phyloP scores from a whole-genome alignment of 2,888 invertebrate species.

The Branchipolynoe longqiensis region DNA sequence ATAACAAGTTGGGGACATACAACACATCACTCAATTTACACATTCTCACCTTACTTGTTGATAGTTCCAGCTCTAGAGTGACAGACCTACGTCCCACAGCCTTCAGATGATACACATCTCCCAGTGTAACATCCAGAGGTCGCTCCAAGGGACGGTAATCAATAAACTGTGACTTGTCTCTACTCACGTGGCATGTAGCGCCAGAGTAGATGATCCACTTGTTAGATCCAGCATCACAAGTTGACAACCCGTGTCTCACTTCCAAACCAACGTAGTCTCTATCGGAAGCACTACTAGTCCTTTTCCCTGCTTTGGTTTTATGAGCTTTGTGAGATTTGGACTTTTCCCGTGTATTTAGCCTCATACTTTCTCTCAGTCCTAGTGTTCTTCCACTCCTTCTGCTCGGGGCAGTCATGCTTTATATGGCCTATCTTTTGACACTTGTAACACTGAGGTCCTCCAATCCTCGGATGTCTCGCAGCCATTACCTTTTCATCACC shows the following conservation, averaged over 20 bases:
- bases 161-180: no score
- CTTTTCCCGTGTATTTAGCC: neutral
- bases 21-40: constrained; percentile 47
- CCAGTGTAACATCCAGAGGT: constrained; percentile 34
- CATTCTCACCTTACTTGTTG: neutral
- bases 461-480: neutral
- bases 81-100: constrained; percentile 47
- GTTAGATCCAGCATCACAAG: neutral
- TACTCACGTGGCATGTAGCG: constrained; percentile 56
- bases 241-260: constrained; percentile 47
- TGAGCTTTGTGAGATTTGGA: constrained; percentile 27
- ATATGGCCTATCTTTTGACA: constrained; percentile 50
- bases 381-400: neutral
- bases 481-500: neutral
- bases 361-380: constrained; percentile 24
- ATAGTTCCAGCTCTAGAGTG: neutral
- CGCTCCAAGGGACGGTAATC: constrained; percentile 3
- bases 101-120: constrained; percentile 43
- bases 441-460: constrained; percentile 26
- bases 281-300: constrained; percentile 10
- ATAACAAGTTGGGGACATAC: constrained; percentile 37
- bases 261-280: constrained; percentile 35
- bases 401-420: constrained; percentile 17
- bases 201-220: constrained; percentile 59
- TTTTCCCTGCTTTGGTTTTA: neutral